Base-by-base conservation (phyloP, 2,888 invertebrate genomes). In the Saturnia pavonia region DNA sequence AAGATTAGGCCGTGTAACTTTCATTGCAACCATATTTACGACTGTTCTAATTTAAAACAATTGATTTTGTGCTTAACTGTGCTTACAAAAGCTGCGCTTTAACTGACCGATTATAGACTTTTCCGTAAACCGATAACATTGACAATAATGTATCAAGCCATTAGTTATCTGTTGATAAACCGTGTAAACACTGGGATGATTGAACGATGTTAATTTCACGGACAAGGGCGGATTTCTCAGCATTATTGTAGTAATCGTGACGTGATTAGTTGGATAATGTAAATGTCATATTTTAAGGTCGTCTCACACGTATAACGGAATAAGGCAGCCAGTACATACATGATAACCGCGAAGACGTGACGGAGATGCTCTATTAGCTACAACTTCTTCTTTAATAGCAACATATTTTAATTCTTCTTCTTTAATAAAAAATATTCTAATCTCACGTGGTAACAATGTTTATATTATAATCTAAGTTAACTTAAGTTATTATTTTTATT, bases 141-240 rank as follows among this genome's bases (percentile, higher is more conserved):
- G 80, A 85, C 87, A 85, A 83, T 81, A 81, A 76, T 78, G 77
- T 89, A 91, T 91, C 91, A 80, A 76, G 72, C 88, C 87, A 90
- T 90, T 89, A 90, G 82, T 73, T 75, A 73, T 75, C 81, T 81
- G 69, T 75, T 82, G 88, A 89, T 90, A 88, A 87, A 78, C 80
- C 84, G 73, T 68, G 79, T 83, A 88, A 89, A 91, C 85, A 91
- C 70, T 75, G 73, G 73, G 78, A 79, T 88, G 88, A 89, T 89
- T 80, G 88, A 87, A 77, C 84, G 86, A 72, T 74, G 71, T 72
- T 77, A 80, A 85, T 88, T 88, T 88, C 88, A 89, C 75, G 87
- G 86, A 74, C 88, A 86, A 90, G 86, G 88, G 79, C 80, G 72
- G 45, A 66, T 57, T 69, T 72, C 67, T 68, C 57, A 40, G n/a